Evolutionary conservation across 2,888 invertebrate genomes (phyloP), one percentile per base, ranked within the genome.

Genomic region (Papilio demoleus): DNA sequence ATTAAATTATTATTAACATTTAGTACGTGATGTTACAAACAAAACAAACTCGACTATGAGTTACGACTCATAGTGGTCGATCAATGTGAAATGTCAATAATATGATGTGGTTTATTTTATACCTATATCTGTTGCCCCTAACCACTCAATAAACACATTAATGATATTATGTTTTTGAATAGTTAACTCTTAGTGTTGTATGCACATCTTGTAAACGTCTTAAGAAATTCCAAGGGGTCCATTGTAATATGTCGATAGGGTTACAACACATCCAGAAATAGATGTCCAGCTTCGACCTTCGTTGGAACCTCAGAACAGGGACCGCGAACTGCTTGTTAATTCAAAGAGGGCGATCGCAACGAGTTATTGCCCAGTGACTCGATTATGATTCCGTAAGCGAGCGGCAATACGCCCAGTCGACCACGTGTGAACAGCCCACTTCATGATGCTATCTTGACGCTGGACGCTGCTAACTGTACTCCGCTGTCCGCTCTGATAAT

Each of bases 361-460:
- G 83, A 86, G 86, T 86, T 86, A 86, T 85, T 81, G 79, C 84
- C 81, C 79, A 75, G 80, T 75, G 80, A 73, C 81, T 77, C 79
- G 75, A 82, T 87, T 85, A 85, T 79, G 81, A 86, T 85, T 84
- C 85, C 76, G 79, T 79, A 76, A 76, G 76, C 77, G 78, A 74
- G 72, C 73, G 74, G 75, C 77, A 71, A 71, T 75, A 77, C 77
- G 75, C 76, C 74, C 77, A 77, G 71, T 68, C 72, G 71, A 65
- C 68, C 72, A 74, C 76, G 77, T 77, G 76, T 66, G 60, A 65
- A 69, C 68, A 31, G n/a, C 27, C 42, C 62, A 24, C 38, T 40
- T 61, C 17, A 45, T 36, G 69, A 59, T 60, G 61, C 60, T 53
- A 60, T 61, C 64, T 64, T 24, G 42, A 59, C 27, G 65, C 62